Evolutionary conservation across 1,140 invertebrate genomes (phyloP), one percentile per base, ranked within the genome.

Genomic region (Ptiloglossa arizonensis): DNA sequence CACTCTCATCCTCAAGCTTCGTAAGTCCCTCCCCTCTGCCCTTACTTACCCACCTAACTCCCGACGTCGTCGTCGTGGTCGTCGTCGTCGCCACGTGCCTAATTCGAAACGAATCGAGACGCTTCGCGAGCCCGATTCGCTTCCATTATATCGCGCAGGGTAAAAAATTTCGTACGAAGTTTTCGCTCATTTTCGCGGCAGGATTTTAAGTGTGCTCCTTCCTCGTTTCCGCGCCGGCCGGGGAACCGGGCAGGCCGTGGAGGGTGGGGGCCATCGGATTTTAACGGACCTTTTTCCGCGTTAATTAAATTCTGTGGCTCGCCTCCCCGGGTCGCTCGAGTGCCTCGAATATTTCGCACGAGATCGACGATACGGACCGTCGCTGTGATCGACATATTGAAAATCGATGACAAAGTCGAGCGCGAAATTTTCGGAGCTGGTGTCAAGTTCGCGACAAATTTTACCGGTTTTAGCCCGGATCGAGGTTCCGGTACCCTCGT

Each of bases 291-390:
- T 76, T 76, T 69, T 59, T 41, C 73, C 60, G 66, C 66, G 54
- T 76, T 76, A 76, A 76, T 76, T 76, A 69, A 76, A 76, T 76
- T 76, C 69, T 35, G 73, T 29, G 73, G 54, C 73, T 35, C 54
- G 63, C 68, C 41, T 48, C 22, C 41, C 50, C 27, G 19, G 62
- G 22, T 69, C 64, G 73, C 64, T 69, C 73, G 73, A 69, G 52
- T 69, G 73, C 73, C 35, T 76, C 73, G 73, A 69, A 76, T 76
- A 76, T 76, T 76, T 69, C 73, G 73, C 48, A 69, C 29, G 52
- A 59, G 73, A 76, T 76, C 44, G 44, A 15, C 32, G 64, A 15
- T 29, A 59, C 66, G 64, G 46, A n/a, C n/a, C n/a, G 27, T 22
- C 19, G 27, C 63, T 17, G 46, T 76, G 66, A 76, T 57, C 64